A percentile compares a stretch with the other conserved stretches of the same genome.
Evolutionary conservation across 1,140 invertebrate species (phyloP).

Genomic region (Brachionus angularis): DNA sequence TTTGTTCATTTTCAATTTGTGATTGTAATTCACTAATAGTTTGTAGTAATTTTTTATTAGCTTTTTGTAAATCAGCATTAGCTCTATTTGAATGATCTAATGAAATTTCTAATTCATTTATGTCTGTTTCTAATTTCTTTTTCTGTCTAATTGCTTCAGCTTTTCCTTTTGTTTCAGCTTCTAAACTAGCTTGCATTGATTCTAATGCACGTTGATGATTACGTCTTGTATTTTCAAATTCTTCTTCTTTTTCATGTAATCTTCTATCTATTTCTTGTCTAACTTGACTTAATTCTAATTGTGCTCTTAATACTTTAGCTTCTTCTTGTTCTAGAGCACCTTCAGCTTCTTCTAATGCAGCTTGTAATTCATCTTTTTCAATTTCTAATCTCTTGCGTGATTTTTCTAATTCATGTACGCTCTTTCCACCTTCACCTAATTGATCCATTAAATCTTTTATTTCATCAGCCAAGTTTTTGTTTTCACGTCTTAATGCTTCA

Average conservation of each 20-base stretch:
- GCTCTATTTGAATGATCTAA: conserved; percentile 71
- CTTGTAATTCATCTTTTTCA: conserved; percentile 97
- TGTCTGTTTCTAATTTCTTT: conserved; percentile 99
- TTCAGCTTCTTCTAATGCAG: conserved; percentile 96
- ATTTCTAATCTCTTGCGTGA: conserved; percentile 92
- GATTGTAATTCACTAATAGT: conserved; percentile 64
- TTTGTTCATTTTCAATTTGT: conserved; percentile 92
- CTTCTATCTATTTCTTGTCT: conserved; percentile 96
- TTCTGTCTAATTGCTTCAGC: conserved; percentile 91
- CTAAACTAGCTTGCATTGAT: conserved; percentile 96
- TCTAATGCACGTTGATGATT: conserved; percentile 98
- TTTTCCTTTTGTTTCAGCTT: conserved; percentile 97
- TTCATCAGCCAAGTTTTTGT: conserved; percentile 88
- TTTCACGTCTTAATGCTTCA: conserved; percentile 93
- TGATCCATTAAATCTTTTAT: conserved; percentile 84
- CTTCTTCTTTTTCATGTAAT: conserved; percentile 94
- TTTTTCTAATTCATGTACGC: conserved; percentile 96
- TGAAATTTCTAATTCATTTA: conserved; percentile 97
- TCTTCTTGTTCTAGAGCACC: conserved; percentile 85
- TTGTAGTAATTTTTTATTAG: conserved; percentile 93
- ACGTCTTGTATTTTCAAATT: conserved; percentile 95
- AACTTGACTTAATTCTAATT: conserved; percentile 93
- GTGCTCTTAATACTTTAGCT: conserved; percentile 74
- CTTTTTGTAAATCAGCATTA: conserved; percentile 97
- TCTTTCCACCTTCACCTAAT: conserved; percentile 85